phyloP scores from a whole-genome alignment of 2,888 invertebrate genomes.

The Drosophila leonis region DNA sequence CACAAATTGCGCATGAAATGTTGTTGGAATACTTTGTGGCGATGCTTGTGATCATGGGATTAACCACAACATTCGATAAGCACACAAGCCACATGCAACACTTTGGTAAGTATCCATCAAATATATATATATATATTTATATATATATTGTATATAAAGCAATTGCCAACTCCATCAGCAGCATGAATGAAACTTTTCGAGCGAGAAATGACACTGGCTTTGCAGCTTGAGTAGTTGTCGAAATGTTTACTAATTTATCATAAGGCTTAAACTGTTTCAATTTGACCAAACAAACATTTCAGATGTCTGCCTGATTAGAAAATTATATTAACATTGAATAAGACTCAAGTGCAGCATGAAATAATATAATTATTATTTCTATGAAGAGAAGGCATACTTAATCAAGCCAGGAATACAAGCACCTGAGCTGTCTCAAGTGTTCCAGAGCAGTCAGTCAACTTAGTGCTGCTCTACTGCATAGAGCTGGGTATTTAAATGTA shows the following conservation, averaged over 20 bases:
- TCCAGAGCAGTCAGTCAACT: conserved; percentile 2
- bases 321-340: not conserved
- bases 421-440: not conserved
- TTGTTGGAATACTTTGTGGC: conserved; percentile 85
- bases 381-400: not conserved
- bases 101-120: conserved; percentile 75
- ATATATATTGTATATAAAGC: not conserved
- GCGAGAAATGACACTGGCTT: conserved; percentile 3
- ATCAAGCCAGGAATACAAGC: not conserved
- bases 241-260: conserved; percentile 9
- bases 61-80: conserved; percentile 83
- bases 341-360: not conserved
- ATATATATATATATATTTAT: not conserved
- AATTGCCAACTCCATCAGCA: conserved; percentile 16
- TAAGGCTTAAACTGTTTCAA: not conserved
- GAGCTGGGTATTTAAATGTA: not conserved
- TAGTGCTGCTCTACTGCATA: not conserved
- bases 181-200: conserved; percentile 7
- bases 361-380: conserved; percentile 8
- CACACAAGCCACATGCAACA: conserved; percentile 63
- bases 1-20: conserved; percentile 85
- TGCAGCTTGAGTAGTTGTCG: not conserved
- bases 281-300: not conserved
- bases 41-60: conserved; percentile 85
- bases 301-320: not conserved